Conservation (phyloP, 92 coral and sea anemone species). For the Palythoa caribaeorum region DNA sequence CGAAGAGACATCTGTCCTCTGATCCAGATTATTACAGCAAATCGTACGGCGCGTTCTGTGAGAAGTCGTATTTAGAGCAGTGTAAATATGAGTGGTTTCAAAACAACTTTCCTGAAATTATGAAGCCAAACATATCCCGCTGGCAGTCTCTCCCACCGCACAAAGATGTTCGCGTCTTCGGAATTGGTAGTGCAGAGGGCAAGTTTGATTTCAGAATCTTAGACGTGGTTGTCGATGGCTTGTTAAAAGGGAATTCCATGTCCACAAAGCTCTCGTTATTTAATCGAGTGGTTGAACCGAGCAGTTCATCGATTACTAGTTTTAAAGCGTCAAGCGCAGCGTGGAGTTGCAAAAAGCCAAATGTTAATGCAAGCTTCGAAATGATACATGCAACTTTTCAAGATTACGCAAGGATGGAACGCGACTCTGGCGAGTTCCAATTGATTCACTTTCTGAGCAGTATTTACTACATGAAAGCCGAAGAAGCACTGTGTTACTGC, state of each 20-base stretch:
- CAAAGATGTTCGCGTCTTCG: not conserved
- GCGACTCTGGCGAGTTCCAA: no score
- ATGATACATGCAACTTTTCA: no score
- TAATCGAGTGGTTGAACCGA: no score
- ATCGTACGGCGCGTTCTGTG: not conserved
- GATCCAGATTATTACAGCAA: conserved; percentile 8
- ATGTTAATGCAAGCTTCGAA: not conserved
- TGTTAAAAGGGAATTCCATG: not conserved
- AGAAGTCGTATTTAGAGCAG: conserved; percentile 5
- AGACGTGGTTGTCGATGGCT: not conserved
- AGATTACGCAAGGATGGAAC: no score
- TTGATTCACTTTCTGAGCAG: no score
- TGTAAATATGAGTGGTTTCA: not conserved
- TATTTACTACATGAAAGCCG: no score
- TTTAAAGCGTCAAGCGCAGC: no score
- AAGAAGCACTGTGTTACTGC: no score
- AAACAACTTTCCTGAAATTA: not conserved
- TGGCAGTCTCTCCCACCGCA: not conserved
- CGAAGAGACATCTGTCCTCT: not conserved
- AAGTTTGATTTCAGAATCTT: conserved; percentile 6
- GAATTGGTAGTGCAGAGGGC: conserved; percentile 30
- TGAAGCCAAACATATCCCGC: not conserved
- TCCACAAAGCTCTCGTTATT: not conserved
- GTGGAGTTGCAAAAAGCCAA: no score
- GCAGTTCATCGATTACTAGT: no score